Conservation (phyloP, 2,113 vertebrate species). For the Aramus guarauna region DNA sequence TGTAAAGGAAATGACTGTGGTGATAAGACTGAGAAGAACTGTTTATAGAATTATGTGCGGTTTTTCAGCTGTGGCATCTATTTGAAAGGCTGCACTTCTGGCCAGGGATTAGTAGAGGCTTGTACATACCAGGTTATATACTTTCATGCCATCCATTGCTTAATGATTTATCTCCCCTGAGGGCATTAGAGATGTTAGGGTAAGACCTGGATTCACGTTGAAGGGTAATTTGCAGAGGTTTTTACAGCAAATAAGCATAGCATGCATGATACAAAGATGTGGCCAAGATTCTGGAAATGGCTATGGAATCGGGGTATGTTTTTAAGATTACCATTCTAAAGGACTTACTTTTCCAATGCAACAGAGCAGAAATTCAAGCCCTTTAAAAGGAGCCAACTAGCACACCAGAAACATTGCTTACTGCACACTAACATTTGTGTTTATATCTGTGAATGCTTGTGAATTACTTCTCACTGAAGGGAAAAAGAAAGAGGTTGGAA, state of each 20-base stretch:
- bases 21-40: not conserved
- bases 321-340: not conserved
- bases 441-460: not conserved
- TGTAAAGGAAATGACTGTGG: not conserved
- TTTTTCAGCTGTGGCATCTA: not conserved
- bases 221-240: not conserved
- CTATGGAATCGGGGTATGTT: accelerated
- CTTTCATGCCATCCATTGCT: not conserved
- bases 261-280: not conserved
- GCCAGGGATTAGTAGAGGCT: not conserved
- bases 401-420: not conserved
- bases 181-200: not conserved
- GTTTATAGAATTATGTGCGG: not conserved
- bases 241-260: not conserved
- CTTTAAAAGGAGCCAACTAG: not conserved
- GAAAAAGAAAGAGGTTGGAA: not conserved
- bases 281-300: not conserved
- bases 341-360: not conserved
- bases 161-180: not conserved
- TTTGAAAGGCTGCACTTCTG: not conserved
- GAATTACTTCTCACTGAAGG: not conserved
- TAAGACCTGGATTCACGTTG: not conserved
- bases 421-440: not conserved
- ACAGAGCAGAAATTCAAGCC: not conserved
- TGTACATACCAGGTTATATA: not conserved